A percentile compares a stretch with the other conserved stretches of the same genome.
phyloP scores from a whole-genome alignment of 2,888 invertebrate species.

The Polydesmus complanatus region DNA sequence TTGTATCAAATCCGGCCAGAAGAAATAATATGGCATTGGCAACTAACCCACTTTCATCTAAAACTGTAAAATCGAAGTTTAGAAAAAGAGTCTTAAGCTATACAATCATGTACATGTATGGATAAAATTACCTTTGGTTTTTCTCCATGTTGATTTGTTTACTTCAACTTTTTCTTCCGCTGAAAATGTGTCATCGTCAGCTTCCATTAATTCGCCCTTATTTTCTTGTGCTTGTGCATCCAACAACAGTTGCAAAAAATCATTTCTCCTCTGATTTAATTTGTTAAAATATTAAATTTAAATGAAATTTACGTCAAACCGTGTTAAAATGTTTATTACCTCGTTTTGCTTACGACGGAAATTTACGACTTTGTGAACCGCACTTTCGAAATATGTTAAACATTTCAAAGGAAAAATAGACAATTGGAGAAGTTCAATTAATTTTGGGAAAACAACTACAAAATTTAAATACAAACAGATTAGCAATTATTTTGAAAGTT shows the following conservation, averaged over 20 bases:
- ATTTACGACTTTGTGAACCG: conserved; percentile 3
- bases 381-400: conserved; percentile 5
- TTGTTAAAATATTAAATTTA: not conserved
- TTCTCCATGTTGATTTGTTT: not conserved
- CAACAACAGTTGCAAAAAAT: conserved; percentile 11
- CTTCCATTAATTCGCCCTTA: not conserved
- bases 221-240: not conserved
- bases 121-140: not conserved
- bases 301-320: not conserved
- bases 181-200: not conserved
- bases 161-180: not conserved
- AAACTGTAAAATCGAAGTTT: conserved; percentile 4
- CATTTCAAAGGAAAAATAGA: conserved; percentile 8
- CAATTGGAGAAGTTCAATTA: conserved; percentile 2
- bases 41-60: not conserved
- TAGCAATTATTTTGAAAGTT: not conserved
- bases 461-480: not conserved
- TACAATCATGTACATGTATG: not conserved
- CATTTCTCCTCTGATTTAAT: not conserved
- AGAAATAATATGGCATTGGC: not conserved
- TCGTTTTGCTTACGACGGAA: not conserved
- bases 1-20: conserved; percentile 2
- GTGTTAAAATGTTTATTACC: conserved; percentile 1
- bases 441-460: conserved; percentile 3
- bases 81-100: not conserved